These are phyloP conservation scores for Mionectes olivaceus DNA, from an alignment of 2,797 vertebrate species.

Conservation along the genomic window DNA sequence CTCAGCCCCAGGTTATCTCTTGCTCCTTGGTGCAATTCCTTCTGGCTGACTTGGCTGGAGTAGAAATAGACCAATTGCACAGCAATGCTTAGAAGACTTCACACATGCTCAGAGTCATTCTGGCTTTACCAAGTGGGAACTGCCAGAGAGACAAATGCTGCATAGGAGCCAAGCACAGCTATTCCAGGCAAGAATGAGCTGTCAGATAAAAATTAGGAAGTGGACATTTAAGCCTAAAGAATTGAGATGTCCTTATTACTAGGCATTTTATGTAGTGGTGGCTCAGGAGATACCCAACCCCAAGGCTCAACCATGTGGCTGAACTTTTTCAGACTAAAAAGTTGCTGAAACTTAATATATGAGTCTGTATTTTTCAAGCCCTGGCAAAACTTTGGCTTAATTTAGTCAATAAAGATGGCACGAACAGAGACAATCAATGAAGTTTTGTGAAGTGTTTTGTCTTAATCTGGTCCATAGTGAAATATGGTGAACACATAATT, in stretches of 20 bases:
- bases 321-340: background rate
- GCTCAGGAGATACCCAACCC: background rate
- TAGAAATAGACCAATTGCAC: background rate
- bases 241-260: background rate
- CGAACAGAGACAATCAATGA: background rate
- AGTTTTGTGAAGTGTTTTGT: background rate
- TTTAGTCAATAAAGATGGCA: background rate
- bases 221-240: background rate
- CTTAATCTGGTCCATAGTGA: background rate
- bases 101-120: fast-evolving
- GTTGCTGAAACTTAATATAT: background rate
- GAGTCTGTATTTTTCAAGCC: background rate
- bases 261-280: background rate
- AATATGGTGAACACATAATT: background rate
- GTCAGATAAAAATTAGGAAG: background rate
- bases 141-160: background rate
- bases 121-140: background rate
- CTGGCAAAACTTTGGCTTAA: background rate
- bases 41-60: background rate
- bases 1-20: background rate
- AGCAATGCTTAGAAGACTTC: background rate
- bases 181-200: background rate
- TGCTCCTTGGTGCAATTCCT: background rate
- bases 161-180: background rate
- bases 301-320: background rate